Percentiles rank a stretch among this genome's conserved stretches.
Conservation (phyloP, 2,113 vertebrate species). For the Propithecus coquereli region DNA sequence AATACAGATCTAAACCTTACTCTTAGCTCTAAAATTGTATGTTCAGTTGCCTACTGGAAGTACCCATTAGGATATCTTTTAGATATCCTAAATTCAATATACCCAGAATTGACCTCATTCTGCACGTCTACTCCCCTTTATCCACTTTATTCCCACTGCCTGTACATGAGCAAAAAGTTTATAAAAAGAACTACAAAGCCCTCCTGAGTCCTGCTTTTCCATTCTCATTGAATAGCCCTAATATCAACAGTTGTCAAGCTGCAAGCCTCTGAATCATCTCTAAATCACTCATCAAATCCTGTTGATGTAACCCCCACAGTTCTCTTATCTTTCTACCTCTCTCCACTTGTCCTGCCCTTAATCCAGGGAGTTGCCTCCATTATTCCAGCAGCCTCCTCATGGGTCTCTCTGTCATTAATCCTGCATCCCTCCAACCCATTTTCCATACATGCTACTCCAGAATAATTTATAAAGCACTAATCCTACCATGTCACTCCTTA, state of each 20-base stretch:
- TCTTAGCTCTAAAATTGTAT: background rate
- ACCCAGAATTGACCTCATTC: background rate
- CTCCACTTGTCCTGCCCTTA: background rate
- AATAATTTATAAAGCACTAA: background rate
- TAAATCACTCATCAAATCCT: background rate
- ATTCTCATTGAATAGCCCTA: background rate
- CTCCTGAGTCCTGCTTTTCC: background rate
- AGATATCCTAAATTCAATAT: background rate
- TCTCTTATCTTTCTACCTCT: background rate
- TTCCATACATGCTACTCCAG: background rate
- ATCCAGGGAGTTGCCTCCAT: background rate
- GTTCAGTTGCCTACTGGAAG: background rate
- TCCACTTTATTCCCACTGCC: background rate
- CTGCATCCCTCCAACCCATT: background rate
- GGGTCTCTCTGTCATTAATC: background rate
- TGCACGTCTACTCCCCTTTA: background rate
- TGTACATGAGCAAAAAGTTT: background rate
- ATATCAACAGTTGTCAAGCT: background rate
- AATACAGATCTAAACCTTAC: background rate
- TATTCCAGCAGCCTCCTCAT: background rate
- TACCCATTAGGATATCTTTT: background rate
- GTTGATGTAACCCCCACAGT: background rate
- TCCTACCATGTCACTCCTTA: background rate
- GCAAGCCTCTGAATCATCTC: background rate
- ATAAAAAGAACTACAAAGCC: background rate